Evolutionary conservation across 2,888 invertebrate species (phyloP).

Genomic region (Drosophila lacicola): DNA sequence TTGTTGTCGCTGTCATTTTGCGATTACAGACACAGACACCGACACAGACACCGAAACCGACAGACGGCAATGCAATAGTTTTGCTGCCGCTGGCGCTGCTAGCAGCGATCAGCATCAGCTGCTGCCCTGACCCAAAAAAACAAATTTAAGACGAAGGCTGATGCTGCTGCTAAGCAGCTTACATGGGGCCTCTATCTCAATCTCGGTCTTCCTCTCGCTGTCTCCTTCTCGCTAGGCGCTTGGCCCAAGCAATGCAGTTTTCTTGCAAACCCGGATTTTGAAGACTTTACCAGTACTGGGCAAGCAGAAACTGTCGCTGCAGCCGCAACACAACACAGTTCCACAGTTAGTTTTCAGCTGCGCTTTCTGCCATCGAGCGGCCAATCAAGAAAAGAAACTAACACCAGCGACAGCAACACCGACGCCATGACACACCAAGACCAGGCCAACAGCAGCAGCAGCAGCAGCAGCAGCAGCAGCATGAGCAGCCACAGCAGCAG

Average conservation of each 20-base stretch:
- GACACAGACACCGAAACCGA: background rate
- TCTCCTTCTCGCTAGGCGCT: slow-evolving; percentile 28
- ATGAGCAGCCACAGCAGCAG: slow-evolving; percentile 12
- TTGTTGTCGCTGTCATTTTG: slow-evolving; percentile 10
- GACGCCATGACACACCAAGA: slow-evolving; percentile 52
- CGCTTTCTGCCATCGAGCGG: slow-evolving; percentile 47
- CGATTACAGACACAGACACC: slow-evolving; percentile 37
- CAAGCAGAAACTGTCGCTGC: slow-evolving; percentile 76
- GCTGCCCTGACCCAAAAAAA: slow-evolving; percentile 69
- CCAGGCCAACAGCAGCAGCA: slow-evolving; percentile 48
- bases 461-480: slow-evolving; percentile 21
- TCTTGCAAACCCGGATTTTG: slow-evolving; percentile 83
- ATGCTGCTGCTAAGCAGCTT: slow-evolving; percentile 30
- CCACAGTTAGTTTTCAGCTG: slow-evolving; percentile 32
- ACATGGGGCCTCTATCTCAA: slow-evolving; percentile 15
- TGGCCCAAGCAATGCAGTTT: slow-evolving; percentile 59
- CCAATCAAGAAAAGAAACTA: slow-evolving; percentile 62
- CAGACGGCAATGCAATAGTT: slow-evolving; percentile 42
- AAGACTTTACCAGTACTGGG: slow-evolving; percentile 82
- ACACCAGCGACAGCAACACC: slow-evolving; percentile 48
- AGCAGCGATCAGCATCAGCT: slow-evolving; percentile 24
- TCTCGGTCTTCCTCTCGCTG: slow-evolving; percentile 13
- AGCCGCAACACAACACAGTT: slow-evolving; percentile 64
- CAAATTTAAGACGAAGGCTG: slow-evolving; percentile 55
- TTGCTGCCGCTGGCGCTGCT: slow-evolving; percentile 11